Evolutionary conservation across 2,888 invertebrate species (phyloP), one percentile per base, ranked within the genome.

Genomic region (Ichneumoninae sp.): DNA sequence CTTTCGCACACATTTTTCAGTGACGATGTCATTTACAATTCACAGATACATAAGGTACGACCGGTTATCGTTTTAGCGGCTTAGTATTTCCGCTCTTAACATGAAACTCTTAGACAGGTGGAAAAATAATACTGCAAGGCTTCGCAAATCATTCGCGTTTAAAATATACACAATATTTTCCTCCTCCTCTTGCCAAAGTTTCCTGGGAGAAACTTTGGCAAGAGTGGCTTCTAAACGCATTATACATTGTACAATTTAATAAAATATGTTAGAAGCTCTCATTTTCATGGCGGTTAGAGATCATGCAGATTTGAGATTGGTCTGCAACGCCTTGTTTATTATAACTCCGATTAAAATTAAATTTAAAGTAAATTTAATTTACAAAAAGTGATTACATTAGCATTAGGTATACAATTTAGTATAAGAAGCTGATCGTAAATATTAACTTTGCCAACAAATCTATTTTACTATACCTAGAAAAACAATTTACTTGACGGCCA

Each of bases 281-380:
- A 19, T 22, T 40, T 40, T 71, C 71, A 40, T 57, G n/a, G 1
- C 7, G 5, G 10, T 57, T 57, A 40, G 40, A 57, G 10, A 40
- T 19, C 6, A 22, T 19, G 8, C 71, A 71, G 10, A 54, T 16
- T 13, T 71, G 57, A n/a, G 8, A 13, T 13, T 22, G 71, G 40
- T 71, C 4, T 71, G 26, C 16, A 71, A 19, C 1, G 57, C 36
- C 36, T 26, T 71, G 1, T 71, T 71, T 8, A 70, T 33, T 6
- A 70, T 52, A n/a, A 52, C 33, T 33, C 30, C 22, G 1, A 22
- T 22, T 22, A 22, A 22, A 22, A 22, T 22, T 22, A 22, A 22
- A 22, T 22, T 22, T 1, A 22, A 22, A 22, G 22, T 22, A 22
- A 22, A 22, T 19, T 19, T 19, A 19, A 19, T 19, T 19, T 19